Base-by-base conservation (phyloP, 2,113 vertebrate genomes). In the Chionodraco myersi region DNA sequence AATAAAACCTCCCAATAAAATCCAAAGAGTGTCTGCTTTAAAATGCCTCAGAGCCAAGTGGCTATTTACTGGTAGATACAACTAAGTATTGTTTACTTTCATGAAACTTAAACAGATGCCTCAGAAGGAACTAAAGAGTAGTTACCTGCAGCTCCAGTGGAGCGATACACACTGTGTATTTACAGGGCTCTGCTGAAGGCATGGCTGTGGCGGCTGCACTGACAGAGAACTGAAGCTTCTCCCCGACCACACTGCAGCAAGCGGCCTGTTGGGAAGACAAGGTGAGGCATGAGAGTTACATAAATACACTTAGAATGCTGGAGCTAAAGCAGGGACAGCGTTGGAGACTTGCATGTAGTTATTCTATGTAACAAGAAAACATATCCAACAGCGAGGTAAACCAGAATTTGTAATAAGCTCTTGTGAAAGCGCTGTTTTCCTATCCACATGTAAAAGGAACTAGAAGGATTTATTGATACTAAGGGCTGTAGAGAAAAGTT, bases 141-240 rank as follows among this genome's bases (percentile, higher is more conserved):
- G 71, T 95, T 96, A 99, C 98, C 96, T 98, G 96, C 68, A 99
- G 78, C 75, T 95, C 95, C 73, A 99, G 84, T 0, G 98, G 96
- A 45, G 95, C 92, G 10, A 99, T 88, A 66, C 61, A 93, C 12
- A 96, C 92, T 0, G 88, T 90, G 72, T 96, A 99, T 0, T 81
- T 94, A 83, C 89, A 92, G 71, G 84, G 72, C 48, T 76, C 87
- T 0, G 77, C 45, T 65, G 92, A 64, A 0, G 16, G 4, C 0
- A 87, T 47, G 0, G 85, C 80, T 56, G 91, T 53, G 0, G 80
- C 67, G 0, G 83, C 88, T 7, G 90, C 92, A 2, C 83, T 75
- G 44, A 97, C 60, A 2, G 94, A 80, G 91, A 99, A 98, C 87
- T 92, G 93, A 66, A 98, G 75, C 41, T 92, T 89, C 54, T 97